These are phyloP conservation scores for Potorous gilbertii DNA, from an alignment of 2,797 vertebrate genomes.

Conservation along the genomic window DNA sequence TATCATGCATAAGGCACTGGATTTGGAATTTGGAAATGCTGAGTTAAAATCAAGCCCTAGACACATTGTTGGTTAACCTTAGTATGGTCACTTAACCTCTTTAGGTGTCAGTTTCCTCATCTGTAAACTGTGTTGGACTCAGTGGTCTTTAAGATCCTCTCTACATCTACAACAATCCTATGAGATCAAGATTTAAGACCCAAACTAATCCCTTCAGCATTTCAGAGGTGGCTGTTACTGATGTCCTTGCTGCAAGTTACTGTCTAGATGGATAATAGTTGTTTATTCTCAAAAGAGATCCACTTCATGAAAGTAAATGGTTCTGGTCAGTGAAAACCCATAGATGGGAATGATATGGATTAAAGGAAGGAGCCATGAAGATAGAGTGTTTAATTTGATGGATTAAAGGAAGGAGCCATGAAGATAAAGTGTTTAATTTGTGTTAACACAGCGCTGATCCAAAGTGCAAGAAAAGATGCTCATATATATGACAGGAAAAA, in stretches of 20 bases:
- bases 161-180: background rate
- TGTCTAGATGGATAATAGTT: background rate
- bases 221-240: constrained; percentile 19
- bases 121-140: too few relatives aligned
- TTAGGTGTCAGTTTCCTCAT: too few relatives aligned
- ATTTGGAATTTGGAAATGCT: background rate
- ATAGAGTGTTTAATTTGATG: constrained; percentile 16
- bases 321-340: constrained; percentile 33
- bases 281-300: constrained; percentile 45
- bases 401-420: constrained; percentile 39
- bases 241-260: constrained; percentile 22
- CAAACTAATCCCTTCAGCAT: constrained; percentile 5
- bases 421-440: constrained; percentile 17
- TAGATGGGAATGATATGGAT: constrained; percentile 15
- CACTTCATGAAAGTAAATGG: constrained; percentile 35
- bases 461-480: constrained; percentile 22
- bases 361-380: constrained; percentile 36
- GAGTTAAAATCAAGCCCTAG: background rate
- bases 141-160: too few relatives aligned
- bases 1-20: background rate
- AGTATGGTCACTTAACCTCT: too few relatives aligned
- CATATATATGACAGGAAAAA: constrained; percentile 44
- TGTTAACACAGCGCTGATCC: constrained; percentile 5
- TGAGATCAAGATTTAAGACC: constrained; percentile 1
- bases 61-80: background rate